Evolutionary conservation across 2,797 vertebrate genomes (phyloP).

Genomic region (Staurois parvus): DNA sequence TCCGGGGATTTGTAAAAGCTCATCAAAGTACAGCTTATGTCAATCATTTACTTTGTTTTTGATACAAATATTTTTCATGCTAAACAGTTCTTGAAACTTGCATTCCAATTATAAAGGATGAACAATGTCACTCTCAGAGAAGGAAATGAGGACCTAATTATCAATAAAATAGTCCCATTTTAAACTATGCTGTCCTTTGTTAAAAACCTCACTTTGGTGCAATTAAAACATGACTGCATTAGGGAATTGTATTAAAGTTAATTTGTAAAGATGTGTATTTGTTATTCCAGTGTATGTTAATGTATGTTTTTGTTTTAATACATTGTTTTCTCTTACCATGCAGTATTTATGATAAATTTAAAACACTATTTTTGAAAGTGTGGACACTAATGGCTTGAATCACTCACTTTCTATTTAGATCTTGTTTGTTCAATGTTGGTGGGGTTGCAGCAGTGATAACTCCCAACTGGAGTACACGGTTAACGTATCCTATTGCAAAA

Average conservation of each 20-base stretch:
- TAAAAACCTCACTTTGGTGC: constrained; percentile 1
- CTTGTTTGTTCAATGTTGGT: no score
- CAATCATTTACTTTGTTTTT: constrained; percentile 46
- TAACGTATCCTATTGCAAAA: no score
- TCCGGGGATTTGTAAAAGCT: constrained; percentile 50
- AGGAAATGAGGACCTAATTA: constrained; percentile 21
- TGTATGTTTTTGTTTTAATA: neutral
- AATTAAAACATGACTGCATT: neutral
- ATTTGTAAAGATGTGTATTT: neutral
- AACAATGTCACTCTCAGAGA: constrained; percentile 47
- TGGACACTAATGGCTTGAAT: no score
- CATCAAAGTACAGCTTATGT: constrained; percentile 46
- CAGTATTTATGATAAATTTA: neutral
- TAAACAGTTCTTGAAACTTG: constrained; percentile 37
- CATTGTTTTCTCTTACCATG: neutral
- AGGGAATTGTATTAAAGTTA: constrained; percentile 9
- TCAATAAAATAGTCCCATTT: constrained; percentile 21
- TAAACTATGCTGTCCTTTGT: constrained; percentile 13
- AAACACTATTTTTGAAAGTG: neutral
- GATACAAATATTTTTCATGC: constrained; percentile 43
- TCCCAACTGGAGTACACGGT: no score
- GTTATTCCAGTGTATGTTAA: neutral
- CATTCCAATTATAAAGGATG: constrained; percentile 41
- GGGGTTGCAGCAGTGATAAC: no score
- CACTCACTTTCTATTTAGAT: no score